A percentile compares a stretch with the other conserved stretches of the same genome.
These are phyloP conservation scores for Thera obeliscata DNA, from an alignment of 2,888 invertebrate species.

Conservation along the genomic window DNA sequence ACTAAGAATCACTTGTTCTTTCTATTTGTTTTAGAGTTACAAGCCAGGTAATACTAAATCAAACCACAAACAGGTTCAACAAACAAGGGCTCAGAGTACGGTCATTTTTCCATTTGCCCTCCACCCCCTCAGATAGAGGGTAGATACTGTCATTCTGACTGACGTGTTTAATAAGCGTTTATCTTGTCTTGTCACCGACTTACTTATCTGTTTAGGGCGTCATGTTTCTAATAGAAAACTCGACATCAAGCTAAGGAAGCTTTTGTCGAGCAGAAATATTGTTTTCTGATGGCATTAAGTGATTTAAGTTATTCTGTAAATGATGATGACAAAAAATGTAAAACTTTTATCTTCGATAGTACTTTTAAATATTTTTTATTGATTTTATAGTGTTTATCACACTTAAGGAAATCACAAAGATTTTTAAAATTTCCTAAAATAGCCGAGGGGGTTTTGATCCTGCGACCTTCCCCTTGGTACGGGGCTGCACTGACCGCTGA, in stretches of 20 bases:
- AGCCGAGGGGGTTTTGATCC: no score
- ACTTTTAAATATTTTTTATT: no score
- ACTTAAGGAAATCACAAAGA: no score
- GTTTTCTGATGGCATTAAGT: no score
- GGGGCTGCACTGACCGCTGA: no score
- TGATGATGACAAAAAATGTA: no score
- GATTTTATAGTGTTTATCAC: no score
- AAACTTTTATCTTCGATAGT: no score
- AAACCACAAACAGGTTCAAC: constrained; percentile 26
- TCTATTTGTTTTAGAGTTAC: neutral
- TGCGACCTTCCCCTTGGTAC: no score
- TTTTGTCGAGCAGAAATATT: neutral
- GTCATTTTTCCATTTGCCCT: constrained; percentile 68
- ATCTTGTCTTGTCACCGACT: constrained; percentile 66
- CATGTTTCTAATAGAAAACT: constrained; percentile 23
- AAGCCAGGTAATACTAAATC: constrained; percentile 8
- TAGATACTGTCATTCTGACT: constrained; percentile 76
- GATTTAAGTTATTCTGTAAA: no score
- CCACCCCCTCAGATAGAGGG: constrained; percentile 67
- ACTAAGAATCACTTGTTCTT: neutral
- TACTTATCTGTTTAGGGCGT: constrained; percentile 40
- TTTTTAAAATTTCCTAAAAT: no score
- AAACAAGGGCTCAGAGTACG: constrained; percentile 38
- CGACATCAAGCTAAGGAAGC: constrained; percentile 11
- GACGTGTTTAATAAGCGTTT: constrained; percentile 80